A percentile compares a stretch with the other conserved stretches of the same genome.
Conservation (phyloP, 2,888 invertebrate genomes). For the Heterodera filipjevi region DNA sequence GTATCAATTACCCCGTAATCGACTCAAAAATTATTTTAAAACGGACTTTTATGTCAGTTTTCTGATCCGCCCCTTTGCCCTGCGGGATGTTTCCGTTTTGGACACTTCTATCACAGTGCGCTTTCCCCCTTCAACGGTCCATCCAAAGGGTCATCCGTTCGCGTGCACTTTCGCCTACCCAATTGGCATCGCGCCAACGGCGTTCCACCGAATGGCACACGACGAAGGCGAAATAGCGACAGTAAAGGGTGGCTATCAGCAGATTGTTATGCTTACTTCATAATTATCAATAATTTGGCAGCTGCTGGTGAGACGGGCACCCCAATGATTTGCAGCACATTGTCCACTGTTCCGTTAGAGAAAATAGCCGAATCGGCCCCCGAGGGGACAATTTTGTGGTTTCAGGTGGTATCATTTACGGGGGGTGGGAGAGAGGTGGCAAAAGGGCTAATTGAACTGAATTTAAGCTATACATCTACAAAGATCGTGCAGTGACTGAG, state of each 20-base stretch:
- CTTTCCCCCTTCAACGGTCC: conserved; percentile 32
- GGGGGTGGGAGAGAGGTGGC: no score
- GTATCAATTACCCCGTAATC: no score
- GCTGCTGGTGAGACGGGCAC: conserved; percentile 42
- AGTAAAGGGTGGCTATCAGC: conserved; percentile 81
- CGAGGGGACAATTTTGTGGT: conserved; percentile 46
- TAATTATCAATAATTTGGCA: not conserved
- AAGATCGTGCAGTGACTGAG: conserved; percentile 64
- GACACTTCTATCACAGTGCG: conserved; percentile 71
- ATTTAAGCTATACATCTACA: conserved; percentile 90
- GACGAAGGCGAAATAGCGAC: conserved; percentile 84
- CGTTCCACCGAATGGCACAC: conserved; percentile 84
- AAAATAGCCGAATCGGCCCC: conserved; percentile 41
- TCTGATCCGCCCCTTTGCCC: conserved; percentile 79
- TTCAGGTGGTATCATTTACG: conserved; percentile 46
- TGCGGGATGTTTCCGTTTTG: conserved; percentile 76
- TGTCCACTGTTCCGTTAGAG: conserved; percentile 44
- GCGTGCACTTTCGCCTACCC: conserved; percentile 73
- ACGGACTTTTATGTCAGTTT: no score
- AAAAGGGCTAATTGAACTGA: not conserved
- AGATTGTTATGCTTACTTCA: no score
- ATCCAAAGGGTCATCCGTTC: conserved; percentile 12
- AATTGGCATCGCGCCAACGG: conserved; percentile 82
- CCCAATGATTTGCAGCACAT: conserved; percentile 46
- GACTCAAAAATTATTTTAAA: no score